phyloP scores from a whole-genome alignment of 2,113 vertebrate genomes.

The Mohoua ochrocephala region DNA sequence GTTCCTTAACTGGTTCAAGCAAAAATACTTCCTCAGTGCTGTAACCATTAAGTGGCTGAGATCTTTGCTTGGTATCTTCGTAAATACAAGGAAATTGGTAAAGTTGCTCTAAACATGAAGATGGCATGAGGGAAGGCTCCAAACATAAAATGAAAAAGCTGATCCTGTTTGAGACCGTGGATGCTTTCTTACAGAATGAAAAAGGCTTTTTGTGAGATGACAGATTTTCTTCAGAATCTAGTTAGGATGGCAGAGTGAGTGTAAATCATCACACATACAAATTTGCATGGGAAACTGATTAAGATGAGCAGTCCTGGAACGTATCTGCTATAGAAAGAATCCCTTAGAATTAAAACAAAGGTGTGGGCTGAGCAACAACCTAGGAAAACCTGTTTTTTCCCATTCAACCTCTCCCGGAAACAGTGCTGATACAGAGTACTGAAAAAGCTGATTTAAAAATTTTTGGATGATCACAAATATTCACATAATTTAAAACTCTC shows the following conservation, averaged over 20 bases:
- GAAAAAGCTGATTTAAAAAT: not conserved
- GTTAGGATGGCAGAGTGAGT: not conserved
- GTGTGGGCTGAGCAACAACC: not conserved
- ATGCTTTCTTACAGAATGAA: not conserved
- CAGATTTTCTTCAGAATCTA: not conserved
- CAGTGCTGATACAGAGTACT: not conserved
- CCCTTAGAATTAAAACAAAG: not conserved
- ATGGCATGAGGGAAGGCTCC: not conserved
- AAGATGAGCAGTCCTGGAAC: not conserved
- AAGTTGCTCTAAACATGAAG: not conserved
- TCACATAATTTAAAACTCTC: not conserved
- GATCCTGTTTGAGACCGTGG: not conserved
- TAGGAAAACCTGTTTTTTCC: not conserved
- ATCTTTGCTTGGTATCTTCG: not conserved
- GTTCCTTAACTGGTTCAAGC: not conserved
- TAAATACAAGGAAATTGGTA: conserved; percentile 6
- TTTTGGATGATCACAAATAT: not conserved
- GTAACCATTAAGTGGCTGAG: not conserved
- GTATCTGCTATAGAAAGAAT: not conserved
- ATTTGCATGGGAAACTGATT: not conserved
- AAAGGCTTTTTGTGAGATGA: not conserved
- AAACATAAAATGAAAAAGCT: not conserved
- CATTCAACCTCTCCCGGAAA: not conserved
- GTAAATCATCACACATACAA: not conserved
- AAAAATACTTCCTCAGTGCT: not conserved